phyloP scores from a whole-genome alignment of 2,113 vertebrate genomes.

The Albula goreensis region DNA sequence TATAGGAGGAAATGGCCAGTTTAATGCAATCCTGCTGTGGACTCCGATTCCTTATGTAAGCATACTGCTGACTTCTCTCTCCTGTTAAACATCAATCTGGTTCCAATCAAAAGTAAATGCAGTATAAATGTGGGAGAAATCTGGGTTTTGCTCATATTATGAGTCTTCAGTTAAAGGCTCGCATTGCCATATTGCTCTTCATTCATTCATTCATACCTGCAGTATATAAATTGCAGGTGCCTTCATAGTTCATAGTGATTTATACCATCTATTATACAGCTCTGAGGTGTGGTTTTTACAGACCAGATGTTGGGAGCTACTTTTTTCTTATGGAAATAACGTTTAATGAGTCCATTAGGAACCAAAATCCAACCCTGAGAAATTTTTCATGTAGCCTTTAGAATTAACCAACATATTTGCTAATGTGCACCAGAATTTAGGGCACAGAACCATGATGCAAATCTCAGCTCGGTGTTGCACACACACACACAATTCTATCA shows the following conservation, averaged over 20 bases:
- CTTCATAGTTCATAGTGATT: neutral
- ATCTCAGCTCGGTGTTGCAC: neutral
- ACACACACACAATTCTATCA: neutral
- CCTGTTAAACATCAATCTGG: too few species aligned
- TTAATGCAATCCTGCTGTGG: too few species aligned
- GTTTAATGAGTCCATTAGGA: too few species aligned
- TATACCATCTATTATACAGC: neutral
- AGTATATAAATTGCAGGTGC: neutral
- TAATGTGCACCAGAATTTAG: neutral
- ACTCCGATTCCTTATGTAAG: too few species aligned
- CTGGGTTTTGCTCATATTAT: too few species aligned
- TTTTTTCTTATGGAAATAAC: neutral
- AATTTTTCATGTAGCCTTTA: neutral
- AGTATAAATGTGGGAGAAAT: too few species aligned
- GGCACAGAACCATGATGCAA: neutral
- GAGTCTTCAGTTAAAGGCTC: neutral
- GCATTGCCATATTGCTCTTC: neutral
- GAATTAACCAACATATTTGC: too few species aligned
- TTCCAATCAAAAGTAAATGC: too few species aligned
- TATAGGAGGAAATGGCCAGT: too few species aligned
- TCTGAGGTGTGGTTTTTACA: neutral
- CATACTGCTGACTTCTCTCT: too few species aligned
- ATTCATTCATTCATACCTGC: neutral
- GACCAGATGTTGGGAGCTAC: neutral
- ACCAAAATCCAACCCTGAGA: neutral